A percentile compares a stretch with the other conserved stretches of the same genome.
phyloP scores from a whole-genome alignment of 1,140 invertebrate species.

The Bombus ignitus region DNA sequence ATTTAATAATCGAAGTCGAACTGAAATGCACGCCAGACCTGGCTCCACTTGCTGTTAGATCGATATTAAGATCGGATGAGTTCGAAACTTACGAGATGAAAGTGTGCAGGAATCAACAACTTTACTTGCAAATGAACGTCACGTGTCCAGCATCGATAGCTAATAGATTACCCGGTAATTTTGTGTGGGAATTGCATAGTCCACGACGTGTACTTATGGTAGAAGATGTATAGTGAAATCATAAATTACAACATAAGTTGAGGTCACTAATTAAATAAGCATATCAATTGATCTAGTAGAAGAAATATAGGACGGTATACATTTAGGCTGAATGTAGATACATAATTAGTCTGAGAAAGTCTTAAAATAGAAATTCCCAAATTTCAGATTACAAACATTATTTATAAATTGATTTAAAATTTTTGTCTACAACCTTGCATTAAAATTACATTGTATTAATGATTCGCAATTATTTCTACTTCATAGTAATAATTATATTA shows the following conservation, averaged over 20 bases:
- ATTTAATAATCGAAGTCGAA: constrained; percentile 73
- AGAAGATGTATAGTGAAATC: background rate
- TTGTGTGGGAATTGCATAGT: constrained; percentile 73
- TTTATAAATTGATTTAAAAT: background rate
- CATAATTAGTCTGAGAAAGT: background rate
- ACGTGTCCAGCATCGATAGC: constrained; percentile 71
- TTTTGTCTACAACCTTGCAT: too few species aligned
- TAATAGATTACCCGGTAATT: constrained; percentile 75
- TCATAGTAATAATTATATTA: background rate
- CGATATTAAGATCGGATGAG: constrained; percentile 68
- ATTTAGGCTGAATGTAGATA: background rate
- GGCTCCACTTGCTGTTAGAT: constrained; percentile 72
- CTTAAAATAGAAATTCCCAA: background rate
- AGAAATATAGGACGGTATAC: too few species aligned
- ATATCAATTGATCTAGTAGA: too few species aligned
- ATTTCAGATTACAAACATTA: background rate
- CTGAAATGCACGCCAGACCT: constrained; percentile 78
- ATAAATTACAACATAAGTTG: background rate
- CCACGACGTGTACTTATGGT: constrained; percentile 29
- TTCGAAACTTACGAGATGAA: constrained; percentile 59
- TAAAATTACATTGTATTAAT: background rate
- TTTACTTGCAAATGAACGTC: constrained; percentile 73
- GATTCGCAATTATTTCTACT: background rate
- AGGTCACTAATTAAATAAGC: background rate
- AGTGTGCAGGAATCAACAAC: constrained; percentile 59